phyloP scores from a whole-genome alignment of 2,888 invertebrate genomes.

The Aleiodes alternator region DNA sequence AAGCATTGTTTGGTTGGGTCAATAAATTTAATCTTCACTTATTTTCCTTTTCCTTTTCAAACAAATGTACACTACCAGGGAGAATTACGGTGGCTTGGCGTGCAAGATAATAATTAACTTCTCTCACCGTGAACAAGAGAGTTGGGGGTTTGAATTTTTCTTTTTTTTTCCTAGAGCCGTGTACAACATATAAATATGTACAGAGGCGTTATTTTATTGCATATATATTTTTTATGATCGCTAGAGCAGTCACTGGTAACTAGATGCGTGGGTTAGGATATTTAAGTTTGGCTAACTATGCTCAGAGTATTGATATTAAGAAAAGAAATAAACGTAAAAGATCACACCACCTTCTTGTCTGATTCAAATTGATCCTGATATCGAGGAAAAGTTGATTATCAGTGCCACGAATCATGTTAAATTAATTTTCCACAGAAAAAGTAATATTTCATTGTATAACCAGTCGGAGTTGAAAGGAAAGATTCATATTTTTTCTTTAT shows the following conservation, averaged over 20 bases:
- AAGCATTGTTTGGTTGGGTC: background rate
- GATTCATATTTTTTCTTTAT: background rate
- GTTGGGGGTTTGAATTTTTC: background rate
- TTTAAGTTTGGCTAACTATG: background rate
- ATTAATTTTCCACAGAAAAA: background rate
- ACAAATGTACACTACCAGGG: slow-evolving; percentile 6
- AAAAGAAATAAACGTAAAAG: slow-evolving; percentile 16
- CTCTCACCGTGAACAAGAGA: slow-evolving; percentile 15
- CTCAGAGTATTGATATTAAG: background rate
- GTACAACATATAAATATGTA: slow-evolving; percentile 36
- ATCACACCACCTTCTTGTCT: slow-evolving; percentile 16
- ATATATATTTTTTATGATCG: slow-evolving; percentile 46
- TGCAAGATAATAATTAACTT: slow-evolving; percentile 40
- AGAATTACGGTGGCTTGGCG: slow-evolving; percentile 30
- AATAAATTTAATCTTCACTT: slow-evolving; percentile 23
- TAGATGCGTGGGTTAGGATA: slow-evolving; percentile 14
- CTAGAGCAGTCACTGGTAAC: slow-evolving; percentile 35
- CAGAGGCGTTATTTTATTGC: slow-evolving; percentile 46
- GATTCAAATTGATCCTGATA: too few relatives aligned
- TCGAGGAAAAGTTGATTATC: too few relatives aligned
- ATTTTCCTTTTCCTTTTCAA: slow-evolving; percentile 20
- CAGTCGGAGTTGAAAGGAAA: background rate
- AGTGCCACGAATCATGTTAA: too few relatives aligned
- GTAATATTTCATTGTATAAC: background rate
- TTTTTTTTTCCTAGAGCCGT: slow-evolving; percentile 1